phyloP scores from a whole-genome alignment of 2,113 vertebrate genomes.

The Coregonus clupeaformis region DNA sequence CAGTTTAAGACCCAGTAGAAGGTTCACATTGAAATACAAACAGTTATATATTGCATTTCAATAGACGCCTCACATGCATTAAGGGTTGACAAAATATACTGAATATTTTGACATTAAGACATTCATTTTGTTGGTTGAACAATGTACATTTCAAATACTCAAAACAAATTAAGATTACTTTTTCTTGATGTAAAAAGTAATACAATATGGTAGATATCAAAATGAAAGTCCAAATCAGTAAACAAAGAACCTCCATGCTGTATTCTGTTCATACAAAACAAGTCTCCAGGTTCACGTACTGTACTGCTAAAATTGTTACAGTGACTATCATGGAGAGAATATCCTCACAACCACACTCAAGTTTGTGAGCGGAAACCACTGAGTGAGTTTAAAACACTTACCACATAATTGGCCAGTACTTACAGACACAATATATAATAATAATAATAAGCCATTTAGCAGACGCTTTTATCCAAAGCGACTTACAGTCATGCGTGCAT shows the following conservation, averaged over 20 bases:
- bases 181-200: slow-evolving; percentile 9
- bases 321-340: neutral
- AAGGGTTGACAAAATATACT: slow-evolving; percentile 13
- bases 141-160: neutral
- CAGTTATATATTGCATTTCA: slow-evolving; percentile 26
- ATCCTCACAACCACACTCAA: slow-evolving; percentile 19
- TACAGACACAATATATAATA: neutral
- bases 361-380: slow-evolving; percentile 7
- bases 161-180: slow-evolving; percentile 15
- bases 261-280: neutral
- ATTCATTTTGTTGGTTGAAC: neutral
- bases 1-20: too few relatives aligned
- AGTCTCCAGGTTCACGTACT: slow-evolving; percentile 1
- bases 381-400: neutral
- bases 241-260: slow-evolving; percentile 18
- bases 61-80: slow-evolving; percentile 39
- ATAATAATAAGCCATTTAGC: too few relatives aligned
- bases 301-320: slow-evolving; percentile 2
- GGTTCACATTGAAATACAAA: slow-evolving; percentile 37
- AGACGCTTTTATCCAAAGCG: too few relatives aligned
- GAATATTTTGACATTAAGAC: slow-evolving; percentile 3
- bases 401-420: neutral
- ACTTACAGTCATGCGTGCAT: too few relatives aligned
- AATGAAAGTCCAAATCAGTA: neutral
- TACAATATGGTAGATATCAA: neutral